Conservation (phyloP, 1,140 invertebrate genomes). For the Protaetia brevitarsis region DNA sequence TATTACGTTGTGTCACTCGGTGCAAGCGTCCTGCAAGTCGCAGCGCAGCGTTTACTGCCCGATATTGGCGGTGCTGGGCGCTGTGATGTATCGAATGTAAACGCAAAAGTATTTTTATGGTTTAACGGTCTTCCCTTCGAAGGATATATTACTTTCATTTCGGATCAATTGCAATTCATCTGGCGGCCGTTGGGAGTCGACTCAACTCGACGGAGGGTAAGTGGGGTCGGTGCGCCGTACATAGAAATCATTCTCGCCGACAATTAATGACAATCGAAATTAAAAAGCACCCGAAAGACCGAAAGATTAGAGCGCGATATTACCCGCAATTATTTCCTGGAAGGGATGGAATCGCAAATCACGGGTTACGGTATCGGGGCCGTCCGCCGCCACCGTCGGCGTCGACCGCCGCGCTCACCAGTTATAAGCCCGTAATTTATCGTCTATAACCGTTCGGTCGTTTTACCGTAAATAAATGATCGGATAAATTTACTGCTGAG, state of each 20-base stretch:
- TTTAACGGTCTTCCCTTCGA: conserved; percentile 38
- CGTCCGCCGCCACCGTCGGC: not conserved
- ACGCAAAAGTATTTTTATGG: conserved; percentile 46
- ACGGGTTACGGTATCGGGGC: conserved; percentile 1
- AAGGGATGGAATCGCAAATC: conserved; percentile 21
- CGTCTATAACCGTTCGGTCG: conserved; percentile 12
- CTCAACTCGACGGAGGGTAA: not conserved
- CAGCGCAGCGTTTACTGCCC: not conserved
- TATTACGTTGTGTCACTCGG: not conserved
- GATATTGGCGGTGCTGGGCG: not conserved
- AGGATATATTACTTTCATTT: conserved; percentile 50
- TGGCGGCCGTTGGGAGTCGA: conserved; percentile 22
- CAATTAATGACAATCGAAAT: conserved; percentile 48
- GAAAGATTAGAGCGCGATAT: conserved; percentile 27
- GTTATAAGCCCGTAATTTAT: conserved; percentile 17
- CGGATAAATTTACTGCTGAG: conserved; percentile 14
- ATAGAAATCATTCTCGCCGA: conserved; percentile 38
- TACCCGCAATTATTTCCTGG: conserved; percentile 24
- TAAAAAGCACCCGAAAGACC: conserved; percentile 45
- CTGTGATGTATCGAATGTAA: conserved; percentile 21
- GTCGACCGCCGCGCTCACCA: not conserved
- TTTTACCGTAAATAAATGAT: conserved; percentile 17
- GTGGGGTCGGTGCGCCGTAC: not conserved
- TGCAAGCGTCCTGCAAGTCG: not conserved
- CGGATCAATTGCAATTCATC: conserved; percentile 45